Conservation (phyloP, 2,113 vertebrate genomes). For the Notothenia rossii region DNA sequence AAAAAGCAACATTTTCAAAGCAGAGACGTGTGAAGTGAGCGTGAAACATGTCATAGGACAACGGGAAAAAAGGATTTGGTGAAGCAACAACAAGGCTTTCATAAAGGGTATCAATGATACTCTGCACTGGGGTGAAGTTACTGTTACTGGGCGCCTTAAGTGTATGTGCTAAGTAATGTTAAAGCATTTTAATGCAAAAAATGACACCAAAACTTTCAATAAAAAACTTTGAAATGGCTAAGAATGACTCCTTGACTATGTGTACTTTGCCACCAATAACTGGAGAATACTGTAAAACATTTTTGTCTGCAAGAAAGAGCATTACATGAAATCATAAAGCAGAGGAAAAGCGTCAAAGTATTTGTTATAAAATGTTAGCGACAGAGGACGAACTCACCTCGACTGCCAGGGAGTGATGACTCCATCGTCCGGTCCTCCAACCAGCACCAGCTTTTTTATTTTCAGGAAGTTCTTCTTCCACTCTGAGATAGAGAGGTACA, state of each 20-base stretch:
- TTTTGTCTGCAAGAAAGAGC: background rate
- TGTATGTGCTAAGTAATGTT: background rate
- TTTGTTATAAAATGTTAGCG: background rate
- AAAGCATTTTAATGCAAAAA: background rate
- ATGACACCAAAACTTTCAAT: background rate
- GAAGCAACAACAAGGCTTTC: background rate
- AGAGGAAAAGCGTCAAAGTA: background rate
- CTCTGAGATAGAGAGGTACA: constrained; percentile 69
- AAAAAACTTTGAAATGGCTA: background rate
- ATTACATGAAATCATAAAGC: background rate
- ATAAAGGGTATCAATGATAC: background rate
- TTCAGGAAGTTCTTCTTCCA: constrained; percentile 93
- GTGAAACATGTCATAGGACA: background rate
- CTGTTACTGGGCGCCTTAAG: background rate
- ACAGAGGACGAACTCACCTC: constrained; percentile 77
- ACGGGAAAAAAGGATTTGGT: no score
- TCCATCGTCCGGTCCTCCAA: constrained; percentile 92
- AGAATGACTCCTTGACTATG: background rate
- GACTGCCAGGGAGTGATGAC: constrained; percentile 95
- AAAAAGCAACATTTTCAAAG: background rate
- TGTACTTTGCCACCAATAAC: background rate
- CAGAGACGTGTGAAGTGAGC: background rate
- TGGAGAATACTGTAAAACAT: background rate
- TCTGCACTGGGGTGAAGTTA: background rate
- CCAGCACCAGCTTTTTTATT: constrained; percentile 87